phyloP scores from a whole-genome alignment of 1,140 invertebrate genomes.

The Maniola jurtina region DNA sequence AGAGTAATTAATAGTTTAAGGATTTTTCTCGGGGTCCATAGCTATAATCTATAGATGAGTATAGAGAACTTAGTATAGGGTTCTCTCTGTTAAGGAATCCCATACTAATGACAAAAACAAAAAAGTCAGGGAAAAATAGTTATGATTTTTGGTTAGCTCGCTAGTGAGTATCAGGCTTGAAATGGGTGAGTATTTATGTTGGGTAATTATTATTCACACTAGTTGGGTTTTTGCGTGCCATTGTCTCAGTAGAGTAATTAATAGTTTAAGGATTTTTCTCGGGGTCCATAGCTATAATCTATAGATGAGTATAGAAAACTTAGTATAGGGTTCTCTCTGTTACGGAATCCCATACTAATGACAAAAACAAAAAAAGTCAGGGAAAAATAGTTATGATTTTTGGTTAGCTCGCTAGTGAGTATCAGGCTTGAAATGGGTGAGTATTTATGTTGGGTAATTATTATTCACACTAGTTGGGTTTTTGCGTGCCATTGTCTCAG shows the following conservation, averaged over 20 bases:
- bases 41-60: background rate
- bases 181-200: background rate
- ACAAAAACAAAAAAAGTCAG: too few species aligned
- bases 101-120: too few species aligned
- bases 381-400: too few species aligned
- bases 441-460: background rate
- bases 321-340: too few species aligned
- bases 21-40: background rate
- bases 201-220: background rate
- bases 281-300: background rate
- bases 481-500: background rate
- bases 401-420: too few species aligned
- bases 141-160: too few species aligned
- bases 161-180: too few species aligned
- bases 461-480: conserved; percentile 1
- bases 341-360: too few species aligned
- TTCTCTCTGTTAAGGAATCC: too few species aligned
- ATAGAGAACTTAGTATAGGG: too few species aligned
- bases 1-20: background rate
- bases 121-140: too few species aligned
- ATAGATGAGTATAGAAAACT: background rate
- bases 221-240: background rate
- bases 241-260: background rate
- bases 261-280: background rate
- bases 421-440: background rate